Evolutionary conservation across 2,113 vertebrate genomes (phyloP), one percentile per base, ranked within the genome.

Genomic region (Callocephalon fimbriatum): DNA sequence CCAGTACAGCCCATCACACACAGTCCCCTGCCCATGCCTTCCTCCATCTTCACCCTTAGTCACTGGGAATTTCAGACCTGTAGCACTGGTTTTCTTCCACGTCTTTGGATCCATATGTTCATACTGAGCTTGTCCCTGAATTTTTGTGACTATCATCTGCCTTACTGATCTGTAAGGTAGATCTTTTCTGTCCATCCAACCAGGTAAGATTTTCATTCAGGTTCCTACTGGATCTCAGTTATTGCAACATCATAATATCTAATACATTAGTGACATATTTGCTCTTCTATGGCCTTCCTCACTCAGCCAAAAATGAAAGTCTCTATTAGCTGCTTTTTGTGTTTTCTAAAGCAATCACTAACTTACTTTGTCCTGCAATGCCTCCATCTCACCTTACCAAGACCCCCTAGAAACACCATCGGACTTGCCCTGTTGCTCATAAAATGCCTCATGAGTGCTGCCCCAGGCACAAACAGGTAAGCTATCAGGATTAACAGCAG

Each of bases 21-120:
- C 0, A 1, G 7, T 47, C 9, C 16, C 10, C 22, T 61, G 16
- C 4, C 0, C 12, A 4, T 65, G 14, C 16, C 22, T 84, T 68
- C 59, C 22, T 63, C 38, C 27, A 31, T 53, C 56, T 86, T 74
- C 45, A 61, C 45, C 27, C 27, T 81, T 40, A 21, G 7, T 37
- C 42, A 14, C 0, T 16, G 18, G 23, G 48, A 92, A 26, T n/a
- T 63, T 72, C 67, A 82, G 38, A 15, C 26, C 50, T 20, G 8
- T 26, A 37, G 65, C 16, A 61, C 8, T 0, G 0, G 6, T 32
- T 88, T 86, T 79, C 44, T 83, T 79, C 6, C 26, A 40, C 3
- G 4, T 1, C 19, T 90, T 77, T 38, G 19, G 16, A 56, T 32
- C 44, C 25, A 12, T 25, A 31, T 17, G 2, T n/a, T 77, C 54